These are phyloP conservation scores for Ametastegia equiseti DNA, from an alignment of 2,888 invertebrate species.

Conservation along the genomic window DNA sequence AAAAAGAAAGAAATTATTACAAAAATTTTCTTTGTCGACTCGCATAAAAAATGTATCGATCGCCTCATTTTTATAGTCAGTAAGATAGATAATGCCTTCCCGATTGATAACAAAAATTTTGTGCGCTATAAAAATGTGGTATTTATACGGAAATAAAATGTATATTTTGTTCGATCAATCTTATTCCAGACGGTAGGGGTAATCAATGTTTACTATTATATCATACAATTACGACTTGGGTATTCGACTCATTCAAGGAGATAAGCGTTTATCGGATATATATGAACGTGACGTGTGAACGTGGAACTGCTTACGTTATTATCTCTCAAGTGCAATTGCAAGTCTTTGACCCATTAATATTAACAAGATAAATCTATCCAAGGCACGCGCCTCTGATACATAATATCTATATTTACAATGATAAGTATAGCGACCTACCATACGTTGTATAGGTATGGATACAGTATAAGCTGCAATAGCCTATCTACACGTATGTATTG, in stretches of 20 bases:
- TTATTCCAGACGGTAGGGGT: neutral
- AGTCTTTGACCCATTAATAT: conserved; percentile 17
- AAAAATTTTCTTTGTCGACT: too few relatives aligned
- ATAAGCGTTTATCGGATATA: neutral
- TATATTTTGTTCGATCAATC: neutral
- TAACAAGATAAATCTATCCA: neutral
- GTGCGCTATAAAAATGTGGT: too few relatives aligned
- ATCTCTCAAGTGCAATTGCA: neutral
- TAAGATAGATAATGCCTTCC: too few relatives aligned
- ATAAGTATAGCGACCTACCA: neutral
- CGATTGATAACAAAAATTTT: too few relatives aligned
- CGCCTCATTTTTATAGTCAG: too few relatives aligned
- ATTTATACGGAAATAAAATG: neutral
- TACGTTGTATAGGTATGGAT: neutral
- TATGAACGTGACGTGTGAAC: neutral
- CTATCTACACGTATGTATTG: neutral
- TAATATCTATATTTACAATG: neutral
- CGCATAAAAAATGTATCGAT: too few relatives aligned
- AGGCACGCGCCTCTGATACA: conserved; percentile 12
- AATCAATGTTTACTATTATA: neutral
- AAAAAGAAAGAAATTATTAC: too few relatives aligned
- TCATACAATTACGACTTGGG: neutral
- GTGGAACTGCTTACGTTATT: neutral
- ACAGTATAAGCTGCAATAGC: neutral
- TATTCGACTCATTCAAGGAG: neutral